Evolutionary conservation across 1,140 invertebrate genomes (phyloP).

Genomic region (Vollenhovia emeryi): DNA sequence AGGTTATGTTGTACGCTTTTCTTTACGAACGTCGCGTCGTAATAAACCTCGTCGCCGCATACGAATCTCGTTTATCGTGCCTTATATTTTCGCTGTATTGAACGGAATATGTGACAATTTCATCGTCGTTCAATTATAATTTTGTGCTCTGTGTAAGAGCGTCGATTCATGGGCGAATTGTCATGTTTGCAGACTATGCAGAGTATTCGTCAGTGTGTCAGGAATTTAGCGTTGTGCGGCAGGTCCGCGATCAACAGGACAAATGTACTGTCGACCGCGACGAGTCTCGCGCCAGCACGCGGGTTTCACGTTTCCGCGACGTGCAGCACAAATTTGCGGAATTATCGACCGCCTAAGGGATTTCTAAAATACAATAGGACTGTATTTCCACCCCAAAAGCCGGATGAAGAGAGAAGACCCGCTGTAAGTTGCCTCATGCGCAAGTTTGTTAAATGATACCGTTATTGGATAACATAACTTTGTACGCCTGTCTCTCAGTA

Average conservation of each 20-base stretch:
- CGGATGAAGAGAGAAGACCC: conserved; percentile 91
- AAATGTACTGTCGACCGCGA: background rate
- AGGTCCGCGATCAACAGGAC: background rate
- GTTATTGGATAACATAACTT: conserved; percentile 16
- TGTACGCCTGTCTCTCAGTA: conserved; percentile 88
- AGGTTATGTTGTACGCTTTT: background rate
- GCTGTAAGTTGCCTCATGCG: conserved; percentile 88
- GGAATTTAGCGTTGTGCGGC: background rate
- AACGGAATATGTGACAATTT: background rate
- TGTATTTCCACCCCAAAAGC: conserved; percentile 91
- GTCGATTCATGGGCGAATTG: background rate
- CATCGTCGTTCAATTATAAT: background rate
- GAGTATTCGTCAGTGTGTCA: conserved; percentile 23
- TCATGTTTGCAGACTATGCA: conserved; percentile 62
- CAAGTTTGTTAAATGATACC: conserved; percentile 25
- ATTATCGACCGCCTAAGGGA: fast-evolving
- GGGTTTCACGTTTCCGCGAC: conserved; percentile 30
- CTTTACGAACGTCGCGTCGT: background rate
- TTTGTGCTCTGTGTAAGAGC: background rate
- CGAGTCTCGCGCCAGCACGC: conserved; percentile 1
- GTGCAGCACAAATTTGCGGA: background rate
- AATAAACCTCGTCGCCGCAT: background rate
- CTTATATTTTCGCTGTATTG: background rate
- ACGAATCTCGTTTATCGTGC: background rate
- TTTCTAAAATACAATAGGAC: conserved; percentile 89